Percentiles rank a stretch among this genome's conserved stretches.
These are phyloP conservation scores for Linyphia triangularis DNA, from an alignment of 2,888 invertebrate species.

Conservation along the genomic window DNA sequence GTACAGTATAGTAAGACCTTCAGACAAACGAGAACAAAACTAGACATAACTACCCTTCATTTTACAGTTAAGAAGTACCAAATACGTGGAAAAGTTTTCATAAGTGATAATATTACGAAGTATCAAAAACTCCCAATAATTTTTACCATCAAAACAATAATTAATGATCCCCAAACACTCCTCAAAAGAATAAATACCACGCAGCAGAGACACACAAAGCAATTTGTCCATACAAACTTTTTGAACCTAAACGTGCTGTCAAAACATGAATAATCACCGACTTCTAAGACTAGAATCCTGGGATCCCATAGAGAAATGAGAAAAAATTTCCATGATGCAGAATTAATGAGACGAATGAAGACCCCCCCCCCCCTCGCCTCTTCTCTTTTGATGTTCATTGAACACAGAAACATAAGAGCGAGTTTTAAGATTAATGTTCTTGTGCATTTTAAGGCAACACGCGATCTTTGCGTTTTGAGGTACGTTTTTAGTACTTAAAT, in stretches of 20 bases:
- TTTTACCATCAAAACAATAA: background rate
- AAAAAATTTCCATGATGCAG: conserved; percentile 38
- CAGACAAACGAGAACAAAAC: no score
- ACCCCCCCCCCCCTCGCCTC: no score
- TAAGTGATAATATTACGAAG: no score
- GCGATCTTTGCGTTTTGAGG: conserved; percentile 44
- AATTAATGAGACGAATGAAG: conserved; percentile 67
- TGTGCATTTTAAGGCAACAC: conserved; percentile 42
- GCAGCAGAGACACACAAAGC: background rate
- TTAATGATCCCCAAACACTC: background rate
- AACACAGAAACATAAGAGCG: conserved; percentile 25
- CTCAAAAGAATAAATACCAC: background rate
- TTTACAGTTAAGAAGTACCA: no score
- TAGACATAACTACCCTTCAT: no score
- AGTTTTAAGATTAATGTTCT: conserved; percentile 61
- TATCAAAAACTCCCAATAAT: background rate
- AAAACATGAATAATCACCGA: conserved; percentile 59
- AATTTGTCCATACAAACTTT: conserved; percentile 9
- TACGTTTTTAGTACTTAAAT: conserved; percentile 31
- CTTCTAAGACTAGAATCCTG: conserved; percentile 10
- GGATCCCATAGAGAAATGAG: conserved; percentile 12
- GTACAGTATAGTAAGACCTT: no score
- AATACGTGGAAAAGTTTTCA: no score
- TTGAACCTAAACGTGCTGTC: conserved; percentile 44
- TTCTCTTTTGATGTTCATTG: conserved; percentile 27